Conservation (phyloP, 1,140 invertebrate genomes). For the Neotoxoptera formosana region DNA sequence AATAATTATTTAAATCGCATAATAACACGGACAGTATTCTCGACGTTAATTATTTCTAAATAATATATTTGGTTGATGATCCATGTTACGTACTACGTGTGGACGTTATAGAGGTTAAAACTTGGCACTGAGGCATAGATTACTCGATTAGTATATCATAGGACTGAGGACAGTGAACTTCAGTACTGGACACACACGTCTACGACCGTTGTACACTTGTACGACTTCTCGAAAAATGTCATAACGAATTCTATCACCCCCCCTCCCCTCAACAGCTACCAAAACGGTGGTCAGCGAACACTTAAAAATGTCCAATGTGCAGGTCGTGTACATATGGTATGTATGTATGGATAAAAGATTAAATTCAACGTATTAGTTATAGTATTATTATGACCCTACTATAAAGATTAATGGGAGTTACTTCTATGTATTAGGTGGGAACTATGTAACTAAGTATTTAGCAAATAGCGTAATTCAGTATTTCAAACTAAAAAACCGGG, state of each 20-base stretch:
- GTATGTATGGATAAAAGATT: not conserved
- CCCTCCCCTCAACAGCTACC: not conserved
- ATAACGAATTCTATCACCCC: not conserved
- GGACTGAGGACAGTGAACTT: not conserved
- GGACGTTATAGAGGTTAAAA: not conserved
- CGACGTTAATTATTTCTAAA: not conserved
- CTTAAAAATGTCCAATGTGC: conserved; percentile 2
- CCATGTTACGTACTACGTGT: not conserved
- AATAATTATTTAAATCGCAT: no score
- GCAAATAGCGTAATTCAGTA: no score
- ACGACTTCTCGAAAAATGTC: not conserved
- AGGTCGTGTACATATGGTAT: not conserved
- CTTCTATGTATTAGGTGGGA: no score
- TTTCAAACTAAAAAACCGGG: no score
- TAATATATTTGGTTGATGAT: no score
- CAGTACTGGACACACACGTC: no score
- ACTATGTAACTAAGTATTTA: no score
- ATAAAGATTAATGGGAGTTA: not conserved
- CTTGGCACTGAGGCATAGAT: not conserved
- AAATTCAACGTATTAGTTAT: not conserved
- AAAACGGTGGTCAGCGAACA: not conserved
- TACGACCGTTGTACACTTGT: not conserved
- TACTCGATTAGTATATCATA: no score
- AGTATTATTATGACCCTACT: not conserved
- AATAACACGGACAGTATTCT: no score